phyloP scores from a whole-genome alignment of 92 coral and sea anemone genomes.

The Zoanthus sociatus region DNA sequence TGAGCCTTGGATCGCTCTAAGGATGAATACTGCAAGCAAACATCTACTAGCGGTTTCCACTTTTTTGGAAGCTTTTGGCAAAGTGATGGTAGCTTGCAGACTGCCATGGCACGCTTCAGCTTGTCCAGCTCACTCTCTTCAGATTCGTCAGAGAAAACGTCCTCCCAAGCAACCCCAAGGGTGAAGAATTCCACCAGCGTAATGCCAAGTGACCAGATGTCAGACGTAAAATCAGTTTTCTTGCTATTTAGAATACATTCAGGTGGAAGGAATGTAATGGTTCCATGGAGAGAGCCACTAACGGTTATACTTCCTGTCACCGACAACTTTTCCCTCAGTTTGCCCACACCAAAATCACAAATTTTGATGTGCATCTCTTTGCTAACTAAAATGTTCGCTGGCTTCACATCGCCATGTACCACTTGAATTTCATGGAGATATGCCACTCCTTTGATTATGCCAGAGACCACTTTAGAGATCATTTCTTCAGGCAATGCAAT shows the following conservation, averaged over 20 bases:
- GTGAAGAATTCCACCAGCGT: constrained; percentile 59
- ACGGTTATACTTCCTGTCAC: constrained; percentile 50
- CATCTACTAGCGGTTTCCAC: neutral
- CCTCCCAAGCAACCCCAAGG: constrained; percentile 57
- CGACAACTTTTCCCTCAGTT: constrained; percentile 43
- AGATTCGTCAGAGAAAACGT: neutral
- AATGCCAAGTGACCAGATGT: constrained; percentile 68
- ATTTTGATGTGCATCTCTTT: constrained; percentile 56
- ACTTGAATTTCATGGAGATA: constrained; percentile 64
- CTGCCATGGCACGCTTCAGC: constrained; percentile 9
- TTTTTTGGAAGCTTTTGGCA: neutral
- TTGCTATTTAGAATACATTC: constrained; percentile 48
- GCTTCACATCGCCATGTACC: constrained; percentile 64
- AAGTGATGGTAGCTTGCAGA: neutral
- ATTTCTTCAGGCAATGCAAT: constrained; percentile 35
- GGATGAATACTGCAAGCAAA: neutral
- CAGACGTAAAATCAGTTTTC: constrained; percentile 32
- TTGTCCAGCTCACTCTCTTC: constrained; percentile 4
- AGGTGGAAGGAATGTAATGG: constrained; percentile 55
- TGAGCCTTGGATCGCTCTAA: neutral
- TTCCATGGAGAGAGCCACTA: constrained; percentile 51
- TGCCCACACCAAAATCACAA: constrained; percentile 69
- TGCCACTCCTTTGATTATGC: constrained; percentile 59
- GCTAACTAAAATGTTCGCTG: constrained; percentile 61
- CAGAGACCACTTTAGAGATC: constrained; percentile 20